phyloP scores from a whole-genome alignment of 2,113 vertebrate species.

The Daphoenositta chrysoptera region DNA sequence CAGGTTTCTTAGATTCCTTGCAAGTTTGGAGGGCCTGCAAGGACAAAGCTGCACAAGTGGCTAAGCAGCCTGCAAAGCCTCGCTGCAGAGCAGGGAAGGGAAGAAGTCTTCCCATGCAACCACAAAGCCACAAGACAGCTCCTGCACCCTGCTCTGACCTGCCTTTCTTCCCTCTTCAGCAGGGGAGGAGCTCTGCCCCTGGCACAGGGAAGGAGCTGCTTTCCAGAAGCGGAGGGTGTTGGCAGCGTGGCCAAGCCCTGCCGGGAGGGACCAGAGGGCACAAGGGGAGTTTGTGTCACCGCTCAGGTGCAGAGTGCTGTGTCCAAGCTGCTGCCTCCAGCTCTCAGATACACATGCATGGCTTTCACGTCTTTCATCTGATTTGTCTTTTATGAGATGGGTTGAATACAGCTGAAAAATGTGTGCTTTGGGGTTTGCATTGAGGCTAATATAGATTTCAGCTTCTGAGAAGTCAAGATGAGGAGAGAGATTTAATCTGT shows the following conservation, averaged over 20 bases:
- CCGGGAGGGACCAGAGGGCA: not conserved
- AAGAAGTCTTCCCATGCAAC: not conserved
- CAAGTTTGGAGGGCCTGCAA: not conserved
- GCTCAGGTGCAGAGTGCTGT: not conserved
- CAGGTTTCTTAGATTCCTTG: not conserved
- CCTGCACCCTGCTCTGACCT: not conserved
- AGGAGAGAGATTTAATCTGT: not conserved
- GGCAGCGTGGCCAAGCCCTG: not conserved
- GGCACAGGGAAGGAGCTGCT: not conserved
- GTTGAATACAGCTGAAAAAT: not conserved
- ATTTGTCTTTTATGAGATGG: not conserved
- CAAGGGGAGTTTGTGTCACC: not conserved
- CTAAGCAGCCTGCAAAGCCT: not conserved
- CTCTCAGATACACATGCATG: not conserved
- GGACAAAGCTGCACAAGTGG: not conserved
- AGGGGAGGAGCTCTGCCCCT: not conserved
- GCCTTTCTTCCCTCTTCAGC: not conserved
- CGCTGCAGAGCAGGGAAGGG: not conserved
- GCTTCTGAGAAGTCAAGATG: not conserved
- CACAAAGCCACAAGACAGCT: not conserved
- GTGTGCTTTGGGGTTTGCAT: not conserved
- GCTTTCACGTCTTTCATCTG: not conserved
- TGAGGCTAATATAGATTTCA: not conserved
- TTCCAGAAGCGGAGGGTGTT: not conserved
- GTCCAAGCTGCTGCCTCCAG: not conserved